Conservation (phyloP, 2,113 vertebrate genomes). For the Podilymbus podiceps region DNA sequence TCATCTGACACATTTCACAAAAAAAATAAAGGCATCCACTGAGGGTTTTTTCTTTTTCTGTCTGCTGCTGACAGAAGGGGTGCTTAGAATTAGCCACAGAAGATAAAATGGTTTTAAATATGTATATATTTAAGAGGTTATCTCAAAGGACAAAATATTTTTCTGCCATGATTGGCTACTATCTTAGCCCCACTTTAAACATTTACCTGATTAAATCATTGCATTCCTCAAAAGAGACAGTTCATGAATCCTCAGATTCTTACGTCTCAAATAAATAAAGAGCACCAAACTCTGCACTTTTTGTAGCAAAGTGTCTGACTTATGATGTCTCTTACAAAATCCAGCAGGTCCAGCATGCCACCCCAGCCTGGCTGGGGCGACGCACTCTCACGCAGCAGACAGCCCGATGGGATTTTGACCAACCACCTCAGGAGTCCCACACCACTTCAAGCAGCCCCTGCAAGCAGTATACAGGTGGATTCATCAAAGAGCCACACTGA, state of each 20-base stretch:
- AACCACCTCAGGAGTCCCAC: neutral
- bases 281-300: neutral
- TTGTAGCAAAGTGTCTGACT: neutral
- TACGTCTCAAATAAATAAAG: constrained; percentile 28
- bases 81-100: neutral
- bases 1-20: constrained; percentile 41
- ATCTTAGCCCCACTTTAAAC: constrained; percentile 38
- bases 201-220: constrained; percentile 56
- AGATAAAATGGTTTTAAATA: constrained; percentile 32
- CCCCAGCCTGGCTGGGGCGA: neutral
- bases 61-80: neutral
- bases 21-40: neutral
- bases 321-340: neutral
- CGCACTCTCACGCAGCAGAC: neutral
- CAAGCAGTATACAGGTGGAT: neutral
- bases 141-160: constrained; percentile 49
- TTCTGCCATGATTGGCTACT: constrained; percentile 15
- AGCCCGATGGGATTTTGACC: neutral
- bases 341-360: neutral
- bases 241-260: neutral
- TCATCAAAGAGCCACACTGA: rapidly evolving
- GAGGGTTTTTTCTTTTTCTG: neutral
- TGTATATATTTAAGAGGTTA: constrained; percentile 32
- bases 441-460: neutral
- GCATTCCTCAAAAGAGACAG: constrained; percentile 16